Evolutionary conservation across 2,113 vertebrate genomes (phyloP), one percentile per base, ranked within the genome.

Genomic region (Ciconia stormi): DNA sequence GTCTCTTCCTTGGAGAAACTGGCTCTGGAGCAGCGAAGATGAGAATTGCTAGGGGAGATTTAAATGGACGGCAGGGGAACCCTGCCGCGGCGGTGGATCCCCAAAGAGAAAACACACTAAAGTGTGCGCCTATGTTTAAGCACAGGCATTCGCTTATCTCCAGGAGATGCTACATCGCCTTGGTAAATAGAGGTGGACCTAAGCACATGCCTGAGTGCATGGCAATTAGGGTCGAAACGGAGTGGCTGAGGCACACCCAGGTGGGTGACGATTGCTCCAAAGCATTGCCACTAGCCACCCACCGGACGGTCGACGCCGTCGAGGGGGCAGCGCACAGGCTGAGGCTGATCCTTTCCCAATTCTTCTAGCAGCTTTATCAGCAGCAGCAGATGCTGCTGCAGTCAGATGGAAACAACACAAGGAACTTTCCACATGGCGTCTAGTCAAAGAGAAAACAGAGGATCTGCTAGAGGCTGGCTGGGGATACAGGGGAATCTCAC

Each of bases 381-480:
- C 87, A 59, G 93, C 84, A 87, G 94, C 91, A 96, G 96, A 95
- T 95, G 94, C 95, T 93, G 92, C 89, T 95, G 87, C 91, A 96
- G 72, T 95, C 95, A 89, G 91, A 90, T 78, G 89, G 92, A 96
- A 96, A 91, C 88, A 93, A 95, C 94, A 87, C 95, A 81, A 78
- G 95, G 87, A 96, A 93, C 94, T 87, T 92, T 79, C 92, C 95
- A 96, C 92, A 92, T 95, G 92, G 93, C 10, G 81, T 96, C 97
- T 95, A 91, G 94, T 74, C 95, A 90, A 92, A 73, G 83, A 26
- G 36, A 10, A 50, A 27, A 36, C 23, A 66, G 34, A 49, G 44
- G 70, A 62, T 76, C 85, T 87, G 86, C 89, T 59, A 18, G 58
- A 87, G 84, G 62, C 80, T 87, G 69, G 53, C 74, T 36, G 85